Percentiles rank a stretch among this genome's conserved stretches.
phyloP scores from a whole-genome alignment of 2,888 invertebrate species.

The Hirtodrosophila trivittata region DNA sequence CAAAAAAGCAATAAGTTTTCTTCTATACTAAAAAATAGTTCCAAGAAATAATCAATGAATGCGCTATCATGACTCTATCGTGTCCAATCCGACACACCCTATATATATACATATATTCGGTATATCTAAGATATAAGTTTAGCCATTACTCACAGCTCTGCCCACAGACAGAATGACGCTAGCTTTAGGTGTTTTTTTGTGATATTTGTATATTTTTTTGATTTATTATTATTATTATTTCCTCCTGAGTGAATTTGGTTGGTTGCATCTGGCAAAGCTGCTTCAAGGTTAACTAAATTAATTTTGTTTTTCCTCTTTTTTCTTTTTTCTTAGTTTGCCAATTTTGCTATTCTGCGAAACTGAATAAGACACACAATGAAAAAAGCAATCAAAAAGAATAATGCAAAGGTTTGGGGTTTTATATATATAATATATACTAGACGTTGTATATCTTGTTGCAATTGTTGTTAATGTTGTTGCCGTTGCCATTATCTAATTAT shows the following conservation, averaged over 20 bases:
- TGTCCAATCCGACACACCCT: slow-evolving; percentile 18
- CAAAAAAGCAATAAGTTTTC: too few species aligned
- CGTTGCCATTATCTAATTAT: slow-evolving; percentile 68
- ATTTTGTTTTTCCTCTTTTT: slow-evolving; percentile 20
- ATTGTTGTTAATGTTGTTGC: slow-evolving; percentile 41
- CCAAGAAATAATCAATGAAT: too few species aligned
- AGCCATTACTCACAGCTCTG: slow-evolving; percentile 33
- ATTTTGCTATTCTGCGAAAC: slow-evolving; percentile 53
- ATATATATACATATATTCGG: too few species aligned
- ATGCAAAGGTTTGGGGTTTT: slow-evolving; percentile 54
- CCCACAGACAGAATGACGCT: slow-evolving; percentile 25
- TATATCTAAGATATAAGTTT: slow-evolving; percentile 7
- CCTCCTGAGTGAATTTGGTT: slow-evolving; percentile 15
- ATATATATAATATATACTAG: too few species aligned
- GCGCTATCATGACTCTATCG: too few species aligned
- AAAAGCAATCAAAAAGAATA: slow-evolving; percentile 54
- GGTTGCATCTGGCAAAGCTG: slow-evolving; percentile 51
- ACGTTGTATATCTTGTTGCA: slow-evolving; percentile 50
- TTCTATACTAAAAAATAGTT: too few species aligned
- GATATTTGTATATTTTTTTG: background rate
- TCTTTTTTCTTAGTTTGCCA: slow-evolving; percentile 37
- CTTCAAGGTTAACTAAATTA: slow-evolving; percentile 61
- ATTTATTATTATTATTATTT: slow-evolving; percentile 1
- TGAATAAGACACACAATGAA: slow-evolving; percentile 40
- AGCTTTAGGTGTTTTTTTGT: slow-evolving; percentile 15